phyloP scores from a whole-genome alignment of 2,888 invertebrate genomes.

The Acanthoscelides obtectus region DNA sequence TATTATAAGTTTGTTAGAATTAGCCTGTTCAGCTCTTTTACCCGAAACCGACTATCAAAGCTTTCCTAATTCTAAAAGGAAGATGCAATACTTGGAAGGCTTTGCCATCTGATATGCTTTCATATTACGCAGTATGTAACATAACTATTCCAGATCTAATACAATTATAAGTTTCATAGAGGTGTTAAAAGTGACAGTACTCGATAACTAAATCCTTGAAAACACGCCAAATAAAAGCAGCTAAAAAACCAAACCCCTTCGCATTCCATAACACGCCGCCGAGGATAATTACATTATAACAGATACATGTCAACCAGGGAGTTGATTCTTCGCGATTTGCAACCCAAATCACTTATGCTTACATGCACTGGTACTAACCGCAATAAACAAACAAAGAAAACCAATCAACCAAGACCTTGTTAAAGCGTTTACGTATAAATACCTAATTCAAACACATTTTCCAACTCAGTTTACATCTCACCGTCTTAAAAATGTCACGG shows the following conservation, averaged over 20 bases:
- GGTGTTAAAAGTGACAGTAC: background rate
- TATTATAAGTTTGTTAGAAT: no score
- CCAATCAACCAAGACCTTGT: background rate
- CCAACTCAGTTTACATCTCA: background rate
- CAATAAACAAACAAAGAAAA: background rate
- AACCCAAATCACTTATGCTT: background rate
- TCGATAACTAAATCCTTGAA: background rate
- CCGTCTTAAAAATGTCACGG: background rate
- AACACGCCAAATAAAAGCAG: background rate
- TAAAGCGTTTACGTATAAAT: constrained; percentile 18
- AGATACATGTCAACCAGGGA: background rate
- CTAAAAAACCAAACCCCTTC: background rate
- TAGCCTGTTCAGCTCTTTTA: no score
- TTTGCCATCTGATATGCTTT: no score
- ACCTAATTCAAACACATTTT: constrained; percentile 10
- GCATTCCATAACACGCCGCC: background rate
- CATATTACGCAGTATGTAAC: no score
- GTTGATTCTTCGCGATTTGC: background rate
- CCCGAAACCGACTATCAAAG: no score
- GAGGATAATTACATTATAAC: background rate
- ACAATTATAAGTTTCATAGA: background rate
- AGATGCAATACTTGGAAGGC: no score
- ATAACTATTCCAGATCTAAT: no score
- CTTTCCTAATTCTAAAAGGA: no score
- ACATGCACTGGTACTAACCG: background rate